Evolutionary conservation across 2,888 invertebrate species (phyloP).

Genomic region (Trachelus tabidus): DNA sequence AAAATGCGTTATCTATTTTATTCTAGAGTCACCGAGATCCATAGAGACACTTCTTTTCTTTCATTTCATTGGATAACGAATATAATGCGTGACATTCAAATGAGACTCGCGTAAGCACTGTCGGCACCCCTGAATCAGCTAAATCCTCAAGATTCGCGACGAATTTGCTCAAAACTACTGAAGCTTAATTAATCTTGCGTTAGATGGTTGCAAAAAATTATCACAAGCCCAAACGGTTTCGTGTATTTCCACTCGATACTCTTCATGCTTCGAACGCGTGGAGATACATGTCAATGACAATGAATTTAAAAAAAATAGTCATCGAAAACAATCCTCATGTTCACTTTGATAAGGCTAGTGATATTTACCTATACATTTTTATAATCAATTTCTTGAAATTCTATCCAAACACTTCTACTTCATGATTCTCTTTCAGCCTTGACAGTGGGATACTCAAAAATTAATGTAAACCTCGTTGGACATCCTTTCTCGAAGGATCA

Average conservation of each 20-base stretch:
- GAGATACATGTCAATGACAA: background rate
- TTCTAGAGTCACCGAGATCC: background rate
- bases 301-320: background rate
- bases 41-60: background rate
- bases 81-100: background rate
- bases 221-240: background rate
- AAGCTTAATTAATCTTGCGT: background rate
- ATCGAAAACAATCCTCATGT: background rate
- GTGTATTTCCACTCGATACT: background rate
- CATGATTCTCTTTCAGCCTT: background rate
- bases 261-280: background rate
- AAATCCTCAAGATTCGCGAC: background rate
- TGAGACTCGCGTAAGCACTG: background rate
- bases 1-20: slow-evolving; percentile 49
- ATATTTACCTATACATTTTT: too few relatives aligned
- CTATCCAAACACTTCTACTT: too few relatives aligned
- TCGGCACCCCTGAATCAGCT: background rate
- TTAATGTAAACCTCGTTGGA: too few relatives aligned
- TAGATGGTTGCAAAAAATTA: background rate
- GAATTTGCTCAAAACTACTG: background rate
- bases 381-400: too few relatives aligned
- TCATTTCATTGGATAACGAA: background rate
- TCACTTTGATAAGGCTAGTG: too few relatives aligned
- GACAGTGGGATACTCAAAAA: background rate
- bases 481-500: too few relatives aligned